phyloP scores from a whole-genome alignment of 2,888 invertebrate species.

The Tricholauxania praeusta region DNA sequence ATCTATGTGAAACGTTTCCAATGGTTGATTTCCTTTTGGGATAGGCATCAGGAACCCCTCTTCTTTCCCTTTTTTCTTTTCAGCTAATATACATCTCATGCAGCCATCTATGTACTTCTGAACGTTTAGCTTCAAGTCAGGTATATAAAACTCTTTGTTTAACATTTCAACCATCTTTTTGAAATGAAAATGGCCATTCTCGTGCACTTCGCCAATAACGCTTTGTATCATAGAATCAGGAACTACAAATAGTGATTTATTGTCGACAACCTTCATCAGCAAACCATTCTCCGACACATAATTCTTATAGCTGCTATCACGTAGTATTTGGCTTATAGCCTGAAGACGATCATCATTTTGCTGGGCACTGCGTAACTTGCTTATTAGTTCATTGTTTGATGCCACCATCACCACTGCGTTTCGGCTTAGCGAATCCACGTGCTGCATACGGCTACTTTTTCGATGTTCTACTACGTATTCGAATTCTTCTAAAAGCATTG shows the following conservation, averaged over 20 bases:
- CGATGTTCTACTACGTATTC: conserved; percentile 43
- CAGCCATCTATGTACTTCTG: conserved; percentile 16
- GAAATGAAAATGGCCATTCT: conserved; percentile 28
- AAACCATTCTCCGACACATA: conserved; percentile 8
- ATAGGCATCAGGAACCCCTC: conserved; percentile 22
- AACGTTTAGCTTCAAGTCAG: conserved; percentile 14
- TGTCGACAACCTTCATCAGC: conserved; percentile 30
- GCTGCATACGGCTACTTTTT: conserved; percentile 38
- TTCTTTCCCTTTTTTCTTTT: conserved; percentile 32
- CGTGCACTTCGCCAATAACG: conserved; percentile 30
- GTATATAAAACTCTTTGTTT: too few relatives aligned
- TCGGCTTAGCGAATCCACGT: conserved; percentile 42
- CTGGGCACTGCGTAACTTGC: neutral
- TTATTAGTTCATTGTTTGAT: neutral
- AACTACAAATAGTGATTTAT: conserved; percentile 31
- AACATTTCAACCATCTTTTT: conserved; percentile 34
- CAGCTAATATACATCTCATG: conserved; percentile 30
- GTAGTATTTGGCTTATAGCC: neutral
- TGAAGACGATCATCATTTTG: neutral
- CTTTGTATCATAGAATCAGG: conserved; percentile 33
- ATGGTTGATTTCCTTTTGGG: conserved; percentile 27
- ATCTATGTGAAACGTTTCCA: conserved; percentile 32
- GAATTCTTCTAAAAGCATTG: conserved; percentile 41
- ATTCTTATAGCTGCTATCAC: neutral
- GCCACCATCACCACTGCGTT: conserved; percentile 5